phyloP scores from a whole-genome alignment of 2,797 vertebrate species.

The Spondyliosoma cantharus region DNA sequence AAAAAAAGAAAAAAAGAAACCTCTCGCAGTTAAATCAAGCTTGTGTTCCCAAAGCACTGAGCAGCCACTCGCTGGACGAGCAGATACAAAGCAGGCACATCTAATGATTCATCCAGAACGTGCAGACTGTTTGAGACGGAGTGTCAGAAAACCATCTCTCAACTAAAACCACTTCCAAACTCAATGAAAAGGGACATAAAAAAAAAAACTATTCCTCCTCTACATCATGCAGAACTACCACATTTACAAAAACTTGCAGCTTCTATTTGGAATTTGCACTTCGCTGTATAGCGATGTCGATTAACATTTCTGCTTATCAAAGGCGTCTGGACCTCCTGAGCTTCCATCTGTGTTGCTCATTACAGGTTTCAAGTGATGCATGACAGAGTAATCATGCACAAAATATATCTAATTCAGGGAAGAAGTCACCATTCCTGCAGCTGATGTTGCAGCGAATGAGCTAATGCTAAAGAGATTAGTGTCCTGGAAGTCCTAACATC shows the following conservation, averaged over 20 bases:
- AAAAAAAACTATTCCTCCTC: background rate
- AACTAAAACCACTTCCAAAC: background rate
- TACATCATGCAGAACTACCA: no score
- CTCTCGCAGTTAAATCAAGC: background rate
- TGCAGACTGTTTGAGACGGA: background rate
- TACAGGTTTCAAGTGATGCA: background rate
- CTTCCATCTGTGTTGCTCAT: background rate
- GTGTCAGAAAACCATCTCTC: background rate
- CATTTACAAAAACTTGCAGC: no score
- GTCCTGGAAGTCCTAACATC: no score
- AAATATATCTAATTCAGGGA: background rate
- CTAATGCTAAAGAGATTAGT: background rate
- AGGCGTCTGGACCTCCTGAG: background rate
- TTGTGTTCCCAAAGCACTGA: background rate
- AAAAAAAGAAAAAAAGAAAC: slow-evolving; percentile 29
- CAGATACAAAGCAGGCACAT: background rate
- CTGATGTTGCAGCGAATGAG: background rate
- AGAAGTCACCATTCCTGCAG: background rate
- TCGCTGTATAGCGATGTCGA: no score
- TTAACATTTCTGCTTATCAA: background rate
- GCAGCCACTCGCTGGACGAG: background rate
- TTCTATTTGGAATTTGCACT: no score
- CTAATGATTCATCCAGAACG: background rate
- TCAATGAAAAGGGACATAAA: background rate
- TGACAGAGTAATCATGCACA: no score